Evolutionary conservation across 2,888 invertebrate genomes (phyloP).

Genomic region (Ennomos quercinarius): DNA sequence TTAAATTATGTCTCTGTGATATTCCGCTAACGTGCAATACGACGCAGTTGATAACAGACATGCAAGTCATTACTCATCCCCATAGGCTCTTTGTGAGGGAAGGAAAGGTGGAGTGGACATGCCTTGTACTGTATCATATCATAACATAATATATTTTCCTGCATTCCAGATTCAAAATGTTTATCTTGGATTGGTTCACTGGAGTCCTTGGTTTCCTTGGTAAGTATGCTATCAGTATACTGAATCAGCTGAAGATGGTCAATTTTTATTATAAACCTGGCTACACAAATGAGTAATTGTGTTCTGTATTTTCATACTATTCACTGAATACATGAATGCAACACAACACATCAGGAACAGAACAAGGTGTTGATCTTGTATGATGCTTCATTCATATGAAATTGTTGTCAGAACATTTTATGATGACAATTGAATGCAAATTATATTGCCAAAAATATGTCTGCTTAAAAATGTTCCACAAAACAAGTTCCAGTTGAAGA

Average conservation of each 20-base stretch:
- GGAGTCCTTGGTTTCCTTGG: constrained; percentile 97
- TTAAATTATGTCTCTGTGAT: constrained; percentile 45
- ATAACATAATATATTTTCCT: constrained; percentile 58
- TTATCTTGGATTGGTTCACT: constrained; percentile 98
- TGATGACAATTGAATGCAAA: no score
- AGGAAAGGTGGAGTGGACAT: constrained; percentile 31
- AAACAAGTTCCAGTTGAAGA: no score
- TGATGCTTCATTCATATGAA: no score
- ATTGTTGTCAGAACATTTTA: no score
- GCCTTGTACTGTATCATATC: constrained; percentile 43
- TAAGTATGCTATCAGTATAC: constrained; percentile 77
- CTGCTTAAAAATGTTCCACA: no score
- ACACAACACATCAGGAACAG: no score
- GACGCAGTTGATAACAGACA: constrained; percentile 63
- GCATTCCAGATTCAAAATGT: constrained; percentile 88
- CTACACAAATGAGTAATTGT: no score
- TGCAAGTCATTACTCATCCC: constrained; percentile 74
- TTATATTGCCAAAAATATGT: no score
- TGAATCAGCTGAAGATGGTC: constrained; percentile 11
- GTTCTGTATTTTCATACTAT: no score
- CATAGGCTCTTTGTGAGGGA: constrained; percentile 64
- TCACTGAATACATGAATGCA: no score
- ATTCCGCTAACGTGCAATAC: constrained; percentile 47
- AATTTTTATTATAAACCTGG: no score
- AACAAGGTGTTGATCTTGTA: no score